phyloP scores from a whole-genome alignment of 1,140 invertebrate species.

The Formica exsecta region DNA sequence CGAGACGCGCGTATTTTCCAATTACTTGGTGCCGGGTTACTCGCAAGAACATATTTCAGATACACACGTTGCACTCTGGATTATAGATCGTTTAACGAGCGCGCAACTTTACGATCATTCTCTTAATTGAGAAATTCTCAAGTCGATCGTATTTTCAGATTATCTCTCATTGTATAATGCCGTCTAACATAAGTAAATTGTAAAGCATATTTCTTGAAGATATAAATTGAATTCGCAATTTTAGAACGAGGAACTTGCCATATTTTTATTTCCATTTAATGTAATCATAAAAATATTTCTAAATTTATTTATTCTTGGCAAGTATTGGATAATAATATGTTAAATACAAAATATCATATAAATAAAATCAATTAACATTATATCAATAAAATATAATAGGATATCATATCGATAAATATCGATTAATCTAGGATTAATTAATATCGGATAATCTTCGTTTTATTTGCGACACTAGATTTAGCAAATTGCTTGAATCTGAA shows the following conservation, averaged over 20 bases:
- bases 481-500: not conserved
- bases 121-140: constrained; percentile 41
- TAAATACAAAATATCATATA: not conserved
- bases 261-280: not conserved
- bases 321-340: not conserved
- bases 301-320: not conserved
- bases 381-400: not conserved
- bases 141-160: constrained; percentile 33
- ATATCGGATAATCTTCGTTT: not conserved
- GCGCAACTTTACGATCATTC: constrained; percentile 34
- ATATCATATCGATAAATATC: not conserved
- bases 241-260: not conserved
- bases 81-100: constrained; percentile 39
- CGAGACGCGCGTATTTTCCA: constrained; percentile 56
- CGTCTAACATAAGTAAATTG: not conserved
- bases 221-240: not conserved
- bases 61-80: constrained; percentile 3
- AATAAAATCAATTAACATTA: not conserved
- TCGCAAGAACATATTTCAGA: constrained; percentile 40
- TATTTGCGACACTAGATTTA: not conserved
- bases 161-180: not conserved
- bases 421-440: no score
- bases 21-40: constrained; percentile 46
- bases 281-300: not conserved
- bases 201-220: not conserved